Conservation (phyloP, 2,113 vertebrate species). For the Dasypus novemcinctus region DNA sequence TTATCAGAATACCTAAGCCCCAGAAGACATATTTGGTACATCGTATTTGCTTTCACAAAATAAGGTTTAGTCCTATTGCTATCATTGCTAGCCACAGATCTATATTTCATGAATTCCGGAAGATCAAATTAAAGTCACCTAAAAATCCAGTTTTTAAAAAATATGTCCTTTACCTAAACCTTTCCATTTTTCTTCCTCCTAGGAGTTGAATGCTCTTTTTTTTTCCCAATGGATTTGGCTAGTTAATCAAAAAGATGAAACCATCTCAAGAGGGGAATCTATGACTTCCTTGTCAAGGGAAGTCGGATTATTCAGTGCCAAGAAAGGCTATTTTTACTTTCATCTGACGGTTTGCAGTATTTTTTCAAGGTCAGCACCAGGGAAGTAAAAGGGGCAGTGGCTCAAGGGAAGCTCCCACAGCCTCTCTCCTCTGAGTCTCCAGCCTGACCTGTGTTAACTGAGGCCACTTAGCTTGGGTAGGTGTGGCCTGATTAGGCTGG, state of each 20-base stretch:
- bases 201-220: conserved; percentile 26
- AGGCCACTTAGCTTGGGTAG: not conserved
- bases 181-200: conserved; percentile 50
- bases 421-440: not conserved
- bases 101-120: conserved; percentile 25
- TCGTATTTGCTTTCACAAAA: conserved; percentile 50
- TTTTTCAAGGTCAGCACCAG: conserved; percentile 43
- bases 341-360: not conserved
- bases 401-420: not conserved
- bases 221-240: conserved; percentile 42
- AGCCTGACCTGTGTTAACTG: not conserved
- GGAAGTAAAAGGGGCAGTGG: not conserved
- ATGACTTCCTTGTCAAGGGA: conserved; percentile 62
- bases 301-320: conserved; percentile 58
- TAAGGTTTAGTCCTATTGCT: not conserved
- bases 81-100: conserved; percentile 60
- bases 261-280: conserved; percentile 22
- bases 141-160: conserved; percentile 55
- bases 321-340: conserved; percentile 65
- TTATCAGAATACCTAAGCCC: not conserved
- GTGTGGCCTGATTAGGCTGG: not conserved
- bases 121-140: conserved; percentile 60
- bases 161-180: conserved; percentile 46
- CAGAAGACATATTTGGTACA: conserved; percentile 3
- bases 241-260: conserved; percentile 65